Conservation (phyloP, 1,140 invertebrate species). For the Pemphigus obesinymphae region DNA sequence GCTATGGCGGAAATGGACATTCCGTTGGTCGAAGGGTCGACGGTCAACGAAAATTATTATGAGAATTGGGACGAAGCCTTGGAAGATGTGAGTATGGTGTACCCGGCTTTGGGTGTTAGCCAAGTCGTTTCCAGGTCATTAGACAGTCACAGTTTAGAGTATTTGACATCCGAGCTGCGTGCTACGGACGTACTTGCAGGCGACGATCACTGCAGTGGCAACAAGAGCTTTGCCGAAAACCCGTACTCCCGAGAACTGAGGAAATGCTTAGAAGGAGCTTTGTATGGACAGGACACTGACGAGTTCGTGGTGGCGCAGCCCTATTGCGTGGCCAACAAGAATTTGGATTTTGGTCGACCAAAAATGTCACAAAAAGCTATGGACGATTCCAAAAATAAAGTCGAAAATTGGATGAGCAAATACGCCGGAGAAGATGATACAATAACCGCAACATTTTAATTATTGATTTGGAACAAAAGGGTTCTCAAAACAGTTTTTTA, state of each 20-base stretch:
- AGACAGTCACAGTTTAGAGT: neutral
- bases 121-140: neutral
- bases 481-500: too few species aligned
- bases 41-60: neutral
- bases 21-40: neutral
- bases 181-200: neutral
- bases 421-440: neutral
- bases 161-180: neutral
- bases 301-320: neutral
- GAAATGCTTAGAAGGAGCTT: neutral
- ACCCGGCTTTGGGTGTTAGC: neutral
- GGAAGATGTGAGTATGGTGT: neutral
- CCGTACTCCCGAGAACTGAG: neutral
- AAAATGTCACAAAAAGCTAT: neutral
- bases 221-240: too few species aligned
- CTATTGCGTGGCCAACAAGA: neutral
- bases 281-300: neutral
- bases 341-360: neutral
- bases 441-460: neutral
- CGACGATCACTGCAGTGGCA: neutral
- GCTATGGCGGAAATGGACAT: neutral
- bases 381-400: neutral
- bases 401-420: slow-evolving; percentile 22
- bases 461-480: too few species aligned
- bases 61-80: neutral